A percentile compares a stretch with the other conserved stretches of the same genome.
These are phyloP conservation scores for Jacana jacana DNA, from an alignment of 2,113 vertebrate genomes.

Conservation along the genomic window DNA sequence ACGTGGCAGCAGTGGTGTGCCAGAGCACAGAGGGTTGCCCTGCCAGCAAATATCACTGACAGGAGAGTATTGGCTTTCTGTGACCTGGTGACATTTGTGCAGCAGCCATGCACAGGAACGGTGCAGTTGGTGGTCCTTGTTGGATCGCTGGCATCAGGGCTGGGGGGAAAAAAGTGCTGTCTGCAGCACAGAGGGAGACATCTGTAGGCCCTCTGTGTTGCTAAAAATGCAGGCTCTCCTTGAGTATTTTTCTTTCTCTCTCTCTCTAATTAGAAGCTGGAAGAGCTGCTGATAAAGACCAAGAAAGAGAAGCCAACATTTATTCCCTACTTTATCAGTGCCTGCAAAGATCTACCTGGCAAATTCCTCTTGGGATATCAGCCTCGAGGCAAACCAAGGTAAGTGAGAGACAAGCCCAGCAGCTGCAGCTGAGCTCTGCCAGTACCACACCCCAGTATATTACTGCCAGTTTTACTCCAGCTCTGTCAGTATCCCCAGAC, in stretches of 20 bases:
- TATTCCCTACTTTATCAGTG: slow-evolving; percentile 95
- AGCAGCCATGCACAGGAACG: background rate
- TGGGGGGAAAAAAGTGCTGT: background rate
- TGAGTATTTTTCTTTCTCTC: slow-evolving; percentile 15
- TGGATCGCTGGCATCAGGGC: background rate
- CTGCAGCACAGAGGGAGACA: background rate
- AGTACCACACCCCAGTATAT: background rate
- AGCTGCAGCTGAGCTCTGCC: background rate
- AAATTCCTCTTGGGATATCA: slow-evolving; percentile 98
- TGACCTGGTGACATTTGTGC: background rate
- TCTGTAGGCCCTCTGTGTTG: background rate
- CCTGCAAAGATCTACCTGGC: slow-evolving; percentile 94
- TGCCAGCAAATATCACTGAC: background rate
- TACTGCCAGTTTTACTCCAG: background rate
- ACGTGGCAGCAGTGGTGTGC: background rate
- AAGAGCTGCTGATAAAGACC: slow-evolving; percentile 88
- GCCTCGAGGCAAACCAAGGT: slow-evolving; percentile 96
- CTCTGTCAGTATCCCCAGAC: background rate
- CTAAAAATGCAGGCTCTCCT: background rate
- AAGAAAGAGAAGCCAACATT: slow-evolving; percentile 98
- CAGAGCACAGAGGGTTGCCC: background rate
- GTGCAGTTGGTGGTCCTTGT: background rate
- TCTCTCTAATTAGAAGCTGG: slow-evolving; percentile 88
- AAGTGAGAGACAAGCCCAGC: slow-evolving; percentile 24
- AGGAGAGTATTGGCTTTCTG: background rate